Base-by-base conservation (phyloP, 2,888 invertebrate genomes). In the Oegoconia quadripuncta region DNA sequence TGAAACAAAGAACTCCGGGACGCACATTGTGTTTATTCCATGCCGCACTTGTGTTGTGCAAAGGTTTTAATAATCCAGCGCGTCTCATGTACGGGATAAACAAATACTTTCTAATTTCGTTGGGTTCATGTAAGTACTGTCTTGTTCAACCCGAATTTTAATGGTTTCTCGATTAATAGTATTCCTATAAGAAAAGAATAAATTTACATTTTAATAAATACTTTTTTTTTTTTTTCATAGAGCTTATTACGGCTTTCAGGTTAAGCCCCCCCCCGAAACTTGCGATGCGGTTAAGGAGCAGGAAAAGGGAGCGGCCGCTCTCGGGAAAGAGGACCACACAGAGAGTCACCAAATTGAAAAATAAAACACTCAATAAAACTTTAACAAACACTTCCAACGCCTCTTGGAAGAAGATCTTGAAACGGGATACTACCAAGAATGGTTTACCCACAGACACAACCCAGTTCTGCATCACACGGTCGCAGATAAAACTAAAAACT, bases 281-380 rank as follows among this genome's bases (percentile, higher is more conserved):
- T 86, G 86, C 82, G 50, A 92, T 92, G 92, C 91, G 91, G 89
- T 80, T 92, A 70, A 89, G 92, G 74, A 92, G 91, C 74, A 90
- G 91, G 59, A 90, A 90, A 66, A 88, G 90, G 66, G 89, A 89
- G 78, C 88, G 89, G 54, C 86, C 88, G 68, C 81, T 89, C 76
- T 78, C 81, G 62, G 74, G 67, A 57, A 76, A 75, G 57, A 74
- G 69, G 53, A 68, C 51, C 49, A 55, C 68, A 34, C 58, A 64
- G 17, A 75, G 65, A 55, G 64, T 77, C 3, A 63, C 74, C 0
- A 81, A 73, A 37, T 48, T 78, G 13, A 72, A 74, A 41, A 64
- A 68, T 31, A 75, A 73, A 48, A 57, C 75, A 0, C 47, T 72
- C 2, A 71, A 54, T 20, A 66, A 64, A 37, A 52, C 71, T 2